phyloP scores from a whole-genome alignment of 2,888 invertebrate genomes.

The Julus scandinavius region DNA sequence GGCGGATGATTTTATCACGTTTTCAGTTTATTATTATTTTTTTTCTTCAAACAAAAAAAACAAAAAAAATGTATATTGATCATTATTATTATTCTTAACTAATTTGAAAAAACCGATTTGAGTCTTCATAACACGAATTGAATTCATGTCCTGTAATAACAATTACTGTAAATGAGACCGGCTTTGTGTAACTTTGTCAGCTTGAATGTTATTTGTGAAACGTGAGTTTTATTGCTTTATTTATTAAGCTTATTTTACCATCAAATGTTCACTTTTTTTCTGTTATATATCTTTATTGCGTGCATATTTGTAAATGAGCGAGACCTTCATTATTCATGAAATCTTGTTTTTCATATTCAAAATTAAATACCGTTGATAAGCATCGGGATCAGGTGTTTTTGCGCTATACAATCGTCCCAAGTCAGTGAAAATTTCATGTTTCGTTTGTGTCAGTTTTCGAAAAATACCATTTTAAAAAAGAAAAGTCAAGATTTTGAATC shows the following conservation, averaged over 20 bases:
- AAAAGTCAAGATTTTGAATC: no score
- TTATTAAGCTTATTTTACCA: constrained; percentile 36
- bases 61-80: constrained; percentile 7
- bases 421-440: not conserved
- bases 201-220: constrained; percentile 16
- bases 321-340: constrained; percentile 13
- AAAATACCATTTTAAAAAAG: no score
- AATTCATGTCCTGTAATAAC: constrained; percentile 20
- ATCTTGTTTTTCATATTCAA: constrained; percentile 19
- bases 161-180: constrained; percentile 20
- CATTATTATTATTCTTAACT: not conserved
- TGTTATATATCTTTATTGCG: constrained; percentile 24
- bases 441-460: no score
- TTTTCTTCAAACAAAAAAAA: not conserved
- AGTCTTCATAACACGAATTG: not conserved
- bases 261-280: constrained; percentile 18
- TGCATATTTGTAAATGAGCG: not conserved
- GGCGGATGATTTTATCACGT: not conserved
- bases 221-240: constrained; percentile 29
- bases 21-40: not conserved
- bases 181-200: constrained; percentile 21
- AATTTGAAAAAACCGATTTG: constrained; percentile 4
- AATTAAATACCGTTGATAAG: not conserved
- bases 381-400: not conserved
- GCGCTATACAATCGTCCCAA: not conserved